Percentiles rank a stretch among this genome's conserved stretches.
phyloP scores from a whole-genome alignment of 2,797 vertebrate genomes.

The Gephyroberyx darwinii region DNA sequence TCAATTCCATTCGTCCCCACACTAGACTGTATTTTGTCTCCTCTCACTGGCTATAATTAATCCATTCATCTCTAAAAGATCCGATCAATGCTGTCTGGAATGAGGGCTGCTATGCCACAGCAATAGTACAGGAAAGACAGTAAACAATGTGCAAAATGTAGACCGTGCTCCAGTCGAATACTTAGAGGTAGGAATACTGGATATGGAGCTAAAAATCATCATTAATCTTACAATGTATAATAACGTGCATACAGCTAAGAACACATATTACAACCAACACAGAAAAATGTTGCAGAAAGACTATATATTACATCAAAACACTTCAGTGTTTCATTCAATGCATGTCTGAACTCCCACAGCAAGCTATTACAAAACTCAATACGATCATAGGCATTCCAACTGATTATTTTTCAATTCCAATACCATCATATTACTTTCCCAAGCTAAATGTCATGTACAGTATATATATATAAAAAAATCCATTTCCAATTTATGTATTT shows the following conservation, averaged over 20 bases:
- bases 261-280: conserved; percentile 1
- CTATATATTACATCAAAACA: conserved; percentile 21
- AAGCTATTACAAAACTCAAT: conserved; percentile 60
- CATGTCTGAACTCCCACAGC: conserved; percentile 47
- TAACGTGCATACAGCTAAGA: no score
- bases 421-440: conserved; percentile 62
- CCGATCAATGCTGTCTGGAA: conserved; percentile 79
- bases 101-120: conserved; percentile 62
- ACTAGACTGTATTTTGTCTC: conserved; percentile 75
- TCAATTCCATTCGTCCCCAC: conserved; percentile 70
- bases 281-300: conserved; percentile 41
- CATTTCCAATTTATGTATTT: conserved; percentile 71
- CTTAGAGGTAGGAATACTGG: background rate
- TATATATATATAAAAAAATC: conserved; percentile 66
- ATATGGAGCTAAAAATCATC: conserved; percentile 4
- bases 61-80: conserved; percentile 85
- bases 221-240: conserved; percentile 15
- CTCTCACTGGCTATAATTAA: conserved; percentile 83
- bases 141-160: conserved; percentile 15
- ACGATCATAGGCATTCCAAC: conserved; percentile 49
- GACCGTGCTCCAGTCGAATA: conserved; percentile 24
- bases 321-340: conserved; percentile 26
- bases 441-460: conserved; percentile 69
- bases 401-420: conserved; percentile 63
- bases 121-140: conserved; percentile 53